phyloP scores from a whole-genome alignment of 2,113 vertebrate genomes.

The Patagioenas fasciata region DNA sequence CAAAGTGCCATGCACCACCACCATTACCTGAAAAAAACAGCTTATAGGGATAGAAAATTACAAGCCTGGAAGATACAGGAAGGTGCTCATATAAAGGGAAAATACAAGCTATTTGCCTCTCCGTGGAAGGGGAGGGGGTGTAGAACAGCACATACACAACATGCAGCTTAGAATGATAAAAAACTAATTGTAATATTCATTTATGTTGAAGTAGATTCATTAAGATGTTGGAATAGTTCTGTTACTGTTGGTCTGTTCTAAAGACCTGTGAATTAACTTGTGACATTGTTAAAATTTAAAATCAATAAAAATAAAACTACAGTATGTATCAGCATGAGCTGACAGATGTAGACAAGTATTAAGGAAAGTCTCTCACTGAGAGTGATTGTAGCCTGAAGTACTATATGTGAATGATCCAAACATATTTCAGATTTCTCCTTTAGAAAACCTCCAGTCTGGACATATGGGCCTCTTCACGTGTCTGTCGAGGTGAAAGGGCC shows the following conservation, averaged over 20 bases:
- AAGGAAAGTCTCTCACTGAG: slow-evolving; percentile 59
- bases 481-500: background rate
- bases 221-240: background rate
- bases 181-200: background rate
- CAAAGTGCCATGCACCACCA: background rate
- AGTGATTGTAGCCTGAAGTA: slow-evolving; percentile 44
- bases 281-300: slow-evolving; percentile 42
- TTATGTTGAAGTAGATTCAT: background rate
- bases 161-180: background rate
- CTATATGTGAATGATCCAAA: slow-evolving; percentile 13
- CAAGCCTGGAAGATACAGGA: background rate
- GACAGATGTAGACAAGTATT: slow-evolving; percentile 60
- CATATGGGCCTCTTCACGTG: background rate
- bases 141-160: background rate
- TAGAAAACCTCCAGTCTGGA: background rate
- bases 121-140: background rate
- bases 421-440: slow-evolving; percentile 20
- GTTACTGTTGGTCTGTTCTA: slow-evolving; percentile 29
- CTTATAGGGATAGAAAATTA: background rate
- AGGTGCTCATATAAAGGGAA: background rate
- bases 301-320: slow-evolving; percentile 61
- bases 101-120: background rate
- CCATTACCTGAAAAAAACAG: slow-evolving; percentile 7
- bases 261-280: slow-evolving; percentile 50
- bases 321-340: slow-evolving; percentile 56